These are phyloP conservation scores for Chlorops oryzae DNA, from an alignment of 1,140 invertebrate genomes.

Conservation along the genomic window DNA sequence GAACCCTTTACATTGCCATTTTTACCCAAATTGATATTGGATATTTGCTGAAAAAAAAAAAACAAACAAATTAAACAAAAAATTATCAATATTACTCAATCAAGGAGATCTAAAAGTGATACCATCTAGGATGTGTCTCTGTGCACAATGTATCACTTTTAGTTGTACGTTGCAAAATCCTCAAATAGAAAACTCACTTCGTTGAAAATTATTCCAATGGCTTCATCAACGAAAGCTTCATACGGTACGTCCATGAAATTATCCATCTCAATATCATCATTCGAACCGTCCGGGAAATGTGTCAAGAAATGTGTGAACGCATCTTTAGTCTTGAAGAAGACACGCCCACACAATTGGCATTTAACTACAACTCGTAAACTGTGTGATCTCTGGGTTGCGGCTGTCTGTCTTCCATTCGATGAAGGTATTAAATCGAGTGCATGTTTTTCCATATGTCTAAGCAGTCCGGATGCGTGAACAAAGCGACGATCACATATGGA, in stretches of 20 bases:
- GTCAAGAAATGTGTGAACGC: slow-evolving; percentile 24
- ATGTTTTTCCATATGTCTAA: slow-evolving; percentile 45
- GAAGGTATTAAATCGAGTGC: slow-evolving; percentile 32
- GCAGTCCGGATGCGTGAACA: slow-evolving; percentile 40
- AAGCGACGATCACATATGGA: slow-evolving; percentile 43
- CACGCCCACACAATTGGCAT: slow-evolving; percentile 32
- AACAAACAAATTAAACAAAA: no score
- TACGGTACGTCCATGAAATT: slow-evolving; percentile 13
- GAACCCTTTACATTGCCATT: no score
- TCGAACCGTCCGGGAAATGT: slow-evolving; percentile 15
- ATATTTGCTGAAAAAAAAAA: no score
- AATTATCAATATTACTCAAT: no score
- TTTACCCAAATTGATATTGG: background rate
- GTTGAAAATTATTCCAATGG: no score
- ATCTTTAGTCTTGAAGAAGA: slow-evolving; percentile 27
- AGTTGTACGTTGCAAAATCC: no score
- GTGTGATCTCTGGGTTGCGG: slow-evolving; percentile 7
- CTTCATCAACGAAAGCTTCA: slow-evolving; percentile 12
- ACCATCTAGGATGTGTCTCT: no score
- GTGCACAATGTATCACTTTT: no score
- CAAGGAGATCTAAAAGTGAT: no score
- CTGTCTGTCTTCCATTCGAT: slow-evolving; percentile 1
- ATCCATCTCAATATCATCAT: slow-evolving; percentile 14
- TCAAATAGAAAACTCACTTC: no score
- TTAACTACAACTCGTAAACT: slow-evolving; percentile 26